Base-by-base conservation (phyloP, 2,888 invertebrate genomes). In the Galerucella calmariensis region DNA sequence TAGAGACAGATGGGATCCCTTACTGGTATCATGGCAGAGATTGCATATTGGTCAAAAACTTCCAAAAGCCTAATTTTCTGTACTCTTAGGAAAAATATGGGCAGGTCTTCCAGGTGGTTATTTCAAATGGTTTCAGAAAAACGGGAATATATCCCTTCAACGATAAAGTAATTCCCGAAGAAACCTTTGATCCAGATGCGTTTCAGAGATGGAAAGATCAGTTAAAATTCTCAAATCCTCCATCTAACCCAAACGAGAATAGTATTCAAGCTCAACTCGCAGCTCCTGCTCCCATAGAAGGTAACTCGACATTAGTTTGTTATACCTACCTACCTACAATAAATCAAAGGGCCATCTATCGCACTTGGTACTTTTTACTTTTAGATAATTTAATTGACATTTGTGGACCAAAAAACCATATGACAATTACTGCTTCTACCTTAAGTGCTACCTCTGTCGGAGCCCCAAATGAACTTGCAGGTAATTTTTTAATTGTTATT, bases 81-180 rank as follows among this genome's bases (percentile, higher is more conserved):
- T 27, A 27, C 27, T 27, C 27, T 27, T 27, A 27, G 27, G 27
- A 3, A 27, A 27, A 27, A 27, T 27, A 27, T 27, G 27, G n/a
- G 5, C 51, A 2, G 51, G 20, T 20, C 11, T 68, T 20, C 53
- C 69, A 8, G 41, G 53, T 58, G 65, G 63, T 75, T 20, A 44
- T 75, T 27, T 46, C 53, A 65, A 75, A 66, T 46, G 69, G 75
- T 44, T 73, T 73, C 35, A 69, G 56, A 65, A 75, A 75, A 69
- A 70, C 68, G 11, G 75, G 67, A 10, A 73, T 74, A 62, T 69
- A 69, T 56, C 71, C 76, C 1, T 70, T 76, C 6, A 66, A 70
- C 20, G 44, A 67, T 53, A 53, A 72, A 46, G 74, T 76, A n/a
- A 51, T 73, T 51, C 62, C 71, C 11, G 59, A 65, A 35, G 69